Percentiles rank a stretch among this genome's conserved stretches.
Conservation (phyloP, 2,797 vertebrate species). For the Buceros bicornis region DNA sequence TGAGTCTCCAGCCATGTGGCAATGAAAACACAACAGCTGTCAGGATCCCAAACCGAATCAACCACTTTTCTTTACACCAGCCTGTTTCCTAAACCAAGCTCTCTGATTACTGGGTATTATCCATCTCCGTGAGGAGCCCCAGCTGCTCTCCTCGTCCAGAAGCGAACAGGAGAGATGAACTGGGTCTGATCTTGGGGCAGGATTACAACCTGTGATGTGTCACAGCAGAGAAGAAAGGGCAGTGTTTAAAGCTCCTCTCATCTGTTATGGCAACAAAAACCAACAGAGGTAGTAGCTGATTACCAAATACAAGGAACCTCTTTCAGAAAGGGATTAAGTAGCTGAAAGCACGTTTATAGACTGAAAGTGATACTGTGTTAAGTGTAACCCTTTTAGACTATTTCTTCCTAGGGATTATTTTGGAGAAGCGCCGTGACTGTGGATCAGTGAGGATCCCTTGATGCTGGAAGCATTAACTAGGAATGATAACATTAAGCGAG, state of each 20-base stretch:
- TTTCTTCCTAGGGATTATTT: conserved; percentile 18
- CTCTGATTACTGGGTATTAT: conserved; percentile 73
- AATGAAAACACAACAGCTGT: neutral
- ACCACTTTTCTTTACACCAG: neutral
- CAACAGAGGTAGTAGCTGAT: conserved; percentile 19
- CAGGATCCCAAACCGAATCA: neutral
- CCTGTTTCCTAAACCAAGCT: conserved; percentile 66
- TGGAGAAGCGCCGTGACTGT: neutral
- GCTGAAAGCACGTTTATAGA: conserved; percentile 32
- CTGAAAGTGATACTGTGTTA: conserved; percentile 1
- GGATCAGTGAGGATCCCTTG: neutral
- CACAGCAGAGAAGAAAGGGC: conserved; percentile 67
- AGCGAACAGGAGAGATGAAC: conserved; percentile 79
- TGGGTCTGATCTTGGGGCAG: conserved; percentile 77
- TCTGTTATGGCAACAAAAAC: conserved; percentile 61
- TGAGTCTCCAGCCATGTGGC: neutral
- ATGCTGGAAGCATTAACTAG: neutral
- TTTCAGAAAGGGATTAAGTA: conserved; percentile 64
- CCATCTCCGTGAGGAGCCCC: conserved; percentile 79
- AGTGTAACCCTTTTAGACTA: neutral
- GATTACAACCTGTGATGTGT: conserved; percentile 76
- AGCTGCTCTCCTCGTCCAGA: conserved; percentile 68
- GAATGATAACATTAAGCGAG: neutral
- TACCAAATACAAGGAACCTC: neutral
- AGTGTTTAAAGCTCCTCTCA: conserved; percentile 54